Evolutionary conservation across 2,797 vertebrate species (phyloP).

Genomic region (Sebastolobus altivelis): DNA sequence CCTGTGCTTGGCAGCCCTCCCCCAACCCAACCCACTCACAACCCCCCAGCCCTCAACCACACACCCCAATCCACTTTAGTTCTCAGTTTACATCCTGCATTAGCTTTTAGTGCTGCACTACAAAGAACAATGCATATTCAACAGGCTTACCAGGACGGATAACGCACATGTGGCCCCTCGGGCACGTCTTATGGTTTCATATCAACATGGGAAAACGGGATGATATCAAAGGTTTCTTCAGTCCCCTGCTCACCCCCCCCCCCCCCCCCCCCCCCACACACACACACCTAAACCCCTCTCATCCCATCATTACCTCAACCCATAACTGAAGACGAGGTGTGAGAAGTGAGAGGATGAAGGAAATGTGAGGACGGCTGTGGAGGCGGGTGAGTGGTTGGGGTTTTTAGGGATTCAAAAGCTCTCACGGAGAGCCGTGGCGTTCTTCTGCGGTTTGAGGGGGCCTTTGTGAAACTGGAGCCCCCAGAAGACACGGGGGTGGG

Average conservation of each 20-base stretch:
- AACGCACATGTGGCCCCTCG: slow-evolving; percentile 48
- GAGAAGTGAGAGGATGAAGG: slow-evolving; percentile 51
- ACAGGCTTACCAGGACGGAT: slow-evolving; percentile 52
- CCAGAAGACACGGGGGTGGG: slow-evolving; percentile 31
- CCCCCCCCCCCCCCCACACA: accelerated
- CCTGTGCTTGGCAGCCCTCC: slow-evolving; percentile 82
- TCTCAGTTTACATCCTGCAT: slow-evolving; percentile 78
- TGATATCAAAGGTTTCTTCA: slow-evolving; percentile 42
- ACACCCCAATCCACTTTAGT: slow-evolving; percentile 66
- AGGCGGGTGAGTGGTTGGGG: slow-evolving; percentile 33
- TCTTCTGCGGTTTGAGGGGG: slow-evolving; percentile 67
- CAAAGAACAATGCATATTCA: slow-evolving; percentile 77
- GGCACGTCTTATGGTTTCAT: slow-evolving; percentile 50
- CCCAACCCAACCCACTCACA: slow-evolving; percentile 33
- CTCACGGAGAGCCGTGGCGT: slow-evolving; percentile 56
- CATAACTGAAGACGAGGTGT: slow-evolving; percentile 49
- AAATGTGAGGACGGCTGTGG: slow-evolving; percentile 42
- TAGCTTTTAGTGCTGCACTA: slow-evolving; percentile 67
- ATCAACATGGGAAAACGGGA: slow-evolving; percentile 30
- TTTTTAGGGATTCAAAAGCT: slow-evolving; percentile 75
- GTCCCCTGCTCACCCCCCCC: not conserved
- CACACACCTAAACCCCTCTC: not conserved
- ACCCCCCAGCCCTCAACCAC: slow-evolving; percentile 36
- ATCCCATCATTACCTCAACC: slow-evolving; percentile 29
- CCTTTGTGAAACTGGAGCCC: slow-evolving; percentile 77